These are phyloP conservation scores for Aromia moschata DNA, from an alignment of 2,888 invertebrate genomes.

Conservation along the genomic window DNA sequence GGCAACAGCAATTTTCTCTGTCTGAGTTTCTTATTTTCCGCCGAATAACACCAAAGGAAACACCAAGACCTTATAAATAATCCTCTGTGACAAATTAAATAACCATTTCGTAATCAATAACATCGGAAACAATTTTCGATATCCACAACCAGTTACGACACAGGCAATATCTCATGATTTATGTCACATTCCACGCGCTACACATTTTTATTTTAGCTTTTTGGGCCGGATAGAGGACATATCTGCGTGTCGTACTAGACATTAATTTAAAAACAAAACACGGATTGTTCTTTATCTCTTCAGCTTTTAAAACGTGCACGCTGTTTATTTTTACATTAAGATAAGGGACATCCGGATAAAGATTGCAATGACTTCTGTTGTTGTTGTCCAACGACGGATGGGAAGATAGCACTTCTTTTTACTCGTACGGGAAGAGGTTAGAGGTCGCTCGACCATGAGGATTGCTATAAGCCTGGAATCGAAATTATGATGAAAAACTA, in stretches of 20 bases:
- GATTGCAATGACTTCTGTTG: slow-evolving; percentile 11
- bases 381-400: no score
- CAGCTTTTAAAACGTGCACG: slow-evolving; percentile 4
- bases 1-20: no score
- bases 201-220: not conserved
- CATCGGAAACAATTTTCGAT: no score
- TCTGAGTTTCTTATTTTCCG: no score
- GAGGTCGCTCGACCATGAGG: no score
- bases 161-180: not conserved
- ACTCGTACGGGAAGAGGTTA: not conserved
- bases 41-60: no score
- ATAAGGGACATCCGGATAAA: slow-evolving; percentile 20
- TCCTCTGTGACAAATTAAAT: no score
- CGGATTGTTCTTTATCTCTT: not conserved
- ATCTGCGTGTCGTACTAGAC: not conserved
- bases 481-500: no score
- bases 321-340: slow-evolving; percentile 19
- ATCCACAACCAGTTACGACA: no score
- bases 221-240: not conserved
- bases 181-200: not conserved
- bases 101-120: no score
- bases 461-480: no score
- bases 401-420: slow-evolving; percentile 1
- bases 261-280: slow-evolving; percentile 6
- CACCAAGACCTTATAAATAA: no score